These are phyloP conservation scores for Barypeithes pellucidus DNA, from an alignment of 2,888 invertebrate genomes.

Conservation along the genomic window DNA sequence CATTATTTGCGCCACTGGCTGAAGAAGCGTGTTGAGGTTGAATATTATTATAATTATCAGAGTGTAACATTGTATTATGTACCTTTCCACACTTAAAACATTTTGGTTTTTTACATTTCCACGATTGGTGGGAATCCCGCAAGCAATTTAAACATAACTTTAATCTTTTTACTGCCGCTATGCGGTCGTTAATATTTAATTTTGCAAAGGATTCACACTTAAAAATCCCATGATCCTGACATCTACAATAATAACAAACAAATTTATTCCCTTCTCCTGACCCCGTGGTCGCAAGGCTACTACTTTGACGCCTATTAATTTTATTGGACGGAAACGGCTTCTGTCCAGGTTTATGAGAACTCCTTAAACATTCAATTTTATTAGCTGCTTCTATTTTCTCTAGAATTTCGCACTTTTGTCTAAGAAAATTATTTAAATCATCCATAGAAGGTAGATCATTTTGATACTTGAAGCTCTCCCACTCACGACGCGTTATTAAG, in stretches of 20 bases:
- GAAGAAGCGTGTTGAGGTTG: background rate
- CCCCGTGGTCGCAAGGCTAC: background rate
- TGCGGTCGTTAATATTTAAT: constrained; percentile 1
- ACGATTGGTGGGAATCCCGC: constrained; percentile 29
- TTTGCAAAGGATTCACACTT: constrained; percentile 32
- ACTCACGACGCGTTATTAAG: constrained; percentile 29
- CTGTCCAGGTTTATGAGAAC: background rate
- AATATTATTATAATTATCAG: background rate
- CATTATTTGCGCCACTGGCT: background rate
- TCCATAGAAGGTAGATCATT: constrained; percentile 35
- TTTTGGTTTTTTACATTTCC: constrained; percentile 33
- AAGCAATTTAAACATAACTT: constrained; percentile 52
- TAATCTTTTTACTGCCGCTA: constrained; percentile 22
- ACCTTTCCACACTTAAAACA: constrained; percentile 42
- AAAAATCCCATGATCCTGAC: constrained; percentile 40
- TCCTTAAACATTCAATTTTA: background rate
- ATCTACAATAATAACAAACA: constrained; percentile 43
- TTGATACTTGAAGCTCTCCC: constrained; percentile 36
- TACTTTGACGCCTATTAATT: constrained; percentile 17
- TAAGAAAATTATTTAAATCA: constrained; percentile 45
- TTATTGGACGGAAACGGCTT: constrained; percentile 8
- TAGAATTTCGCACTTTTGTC: constrained; percentile 42
- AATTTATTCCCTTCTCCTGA: background rate
- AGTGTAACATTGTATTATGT: constrained; percentile 45
- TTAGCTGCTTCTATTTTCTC: constrained; percentile 40